These are phyloP conservation scores for Hoplostethus mediterraneus DNA, from an alignment of 2,797 vertebrate genomes.

Conservation along the genomic window DNA sequence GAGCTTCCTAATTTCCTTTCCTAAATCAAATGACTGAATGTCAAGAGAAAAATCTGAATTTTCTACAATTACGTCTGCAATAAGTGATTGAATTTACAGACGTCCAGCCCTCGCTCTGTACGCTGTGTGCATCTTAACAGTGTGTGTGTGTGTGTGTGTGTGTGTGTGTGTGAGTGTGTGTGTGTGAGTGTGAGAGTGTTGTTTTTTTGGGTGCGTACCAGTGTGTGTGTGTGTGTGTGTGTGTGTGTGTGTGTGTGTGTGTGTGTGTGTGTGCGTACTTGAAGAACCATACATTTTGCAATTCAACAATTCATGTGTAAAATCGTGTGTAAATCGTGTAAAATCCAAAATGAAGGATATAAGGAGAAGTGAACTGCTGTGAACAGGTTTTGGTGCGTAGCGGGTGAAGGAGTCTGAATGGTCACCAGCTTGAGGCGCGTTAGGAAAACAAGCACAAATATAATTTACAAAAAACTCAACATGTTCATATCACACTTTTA, in stretches of 20 bases:
- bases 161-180: too few relatives aligned
- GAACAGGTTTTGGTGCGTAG: not conserved
- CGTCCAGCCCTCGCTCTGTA: not conserved
- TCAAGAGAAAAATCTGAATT: conserved; percentile 31
- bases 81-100: conserved; percentile 7
- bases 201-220: too few relatives aligned
- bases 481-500: conserved; percentile 4
- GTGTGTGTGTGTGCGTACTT: not conserved
- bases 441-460: conserved; percentile 4
- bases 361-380: too few relatives aligned
- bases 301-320: not conserved
- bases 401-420: too few relatives aligned
- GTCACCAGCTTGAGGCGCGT: too few relatives aligned
- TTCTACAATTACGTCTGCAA: not conserved
- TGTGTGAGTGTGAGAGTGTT: too few relatives aligned
- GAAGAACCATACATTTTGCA: not conserved
- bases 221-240: too few relatives aligned
- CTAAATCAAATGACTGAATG: conserved; percentile 8
- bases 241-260: not conserved
- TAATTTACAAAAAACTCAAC: not conserved
- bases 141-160: not conserved
- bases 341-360: too few relatives aligned
- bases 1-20: not conserved
- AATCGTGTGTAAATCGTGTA: too few relatives aligned
- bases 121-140: conserved; percentile 3